Evolutionary conservation across 2,888 invertebrate species (phyloP), one percentile per base, ranked within the genome.

Genomic region (Gisinianus flammeolus): DNA sequence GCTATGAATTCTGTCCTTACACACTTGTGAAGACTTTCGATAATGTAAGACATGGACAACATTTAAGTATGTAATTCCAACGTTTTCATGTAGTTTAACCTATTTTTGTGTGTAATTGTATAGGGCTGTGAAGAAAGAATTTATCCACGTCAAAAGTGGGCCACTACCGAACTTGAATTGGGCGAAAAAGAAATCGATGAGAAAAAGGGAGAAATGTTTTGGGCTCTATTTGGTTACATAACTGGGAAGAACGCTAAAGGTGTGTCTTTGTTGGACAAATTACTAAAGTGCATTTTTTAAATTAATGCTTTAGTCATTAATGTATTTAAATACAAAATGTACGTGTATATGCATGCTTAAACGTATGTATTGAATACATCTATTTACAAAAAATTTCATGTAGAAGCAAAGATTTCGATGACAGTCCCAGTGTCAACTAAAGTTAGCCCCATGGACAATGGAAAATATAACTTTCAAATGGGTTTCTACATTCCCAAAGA

Each of bases 391-490:
- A n/a, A n/a, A n/a, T n/a, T n/a, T n/a, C n/a, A n/a, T n/a, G n/a
- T n/a, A 81, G 81, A 75, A 16, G 67, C 68, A 33, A 79, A 82
- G 28, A 79, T 82, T 69, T 72, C 74, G 12, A 76, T 82, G 82
- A 81, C 82, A 26, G 75, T 80, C 22, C 82, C 82, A 44, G 80
- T 81, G 28, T 78, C 64, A 31, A 82, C 79, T 10, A 66, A 69
- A n/a, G 79, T 81, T 31, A 70, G 73, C 69, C 66, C 79, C 28
- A 31, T 31, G 16, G 76, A 71, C 33, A 67, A 74, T 10, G 76
- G 81, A 33, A 56, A 62, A 54, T 56, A 69, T 24, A 64, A 58
- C 28, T 79, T 78, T 72, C 74, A 79, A 66, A 81, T 80, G 79
- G 81, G 82, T 67, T 78, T 81, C 22, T 77, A 77, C 77, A 12